A percentile compares a stretch with the other conserved stretches of the same genome.
phyloP scores from a whole-genome alignment of 1,140 invertebrate species.

The Mizuhopecten yessoensis region DNA sequence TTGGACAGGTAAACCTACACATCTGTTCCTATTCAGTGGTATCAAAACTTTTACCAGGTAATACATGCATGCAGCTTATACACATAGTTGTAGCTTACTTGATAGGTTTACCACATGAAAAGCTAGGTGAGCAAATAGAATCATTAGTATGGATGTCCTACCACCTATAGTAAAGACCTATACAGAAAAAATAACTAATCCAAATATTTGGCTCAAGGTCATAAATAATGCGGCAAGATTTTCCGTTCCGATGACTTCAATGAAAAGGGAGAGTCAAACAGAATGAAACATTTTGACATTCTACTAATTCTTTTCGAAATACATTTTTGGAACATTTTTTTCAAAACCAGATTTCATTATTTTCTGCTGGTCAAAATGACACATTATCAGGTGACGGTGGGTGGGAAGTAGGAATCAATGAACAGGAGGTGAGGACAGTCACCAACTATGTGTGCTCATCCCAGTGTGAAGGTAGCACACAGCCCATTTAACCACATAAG shows the following conservation, averaged over 20 bases:
- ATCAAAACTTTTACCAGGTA: not conserved
- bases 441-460: conserved; percentile 21
- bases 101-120: not conserved
- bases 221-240: not conserved
- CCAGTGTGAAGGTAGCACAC: conserved; percentile 31
- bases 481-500: conserved; percentile 20
- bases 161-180: not conserved
- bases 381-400: conserved; percentile 31
- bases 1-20: not conserved
- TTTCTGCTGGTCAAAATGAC: conserved; percentile 3
- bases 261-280: conserved; percentile 15
- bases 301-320: not conserved
- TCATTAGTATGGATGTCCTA: not conserved
- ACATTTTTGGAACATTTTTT: conserved; percentile 16
- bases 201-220: conserved; percentile 27
- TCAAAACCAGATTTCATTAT: not conserved
- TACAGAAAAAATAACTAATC: not conserved
- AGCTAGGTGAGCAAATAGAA: conserved; percentile 37
- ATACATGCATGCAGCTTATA: not conserved
- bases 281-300: not conserved
- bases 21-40: not conserved
- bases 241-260: not conserved
- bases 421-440: not conserved
- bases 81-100: not conserved
- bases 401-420: not conserved